Percentiles rank a stretch among this genome's conserved stretches.
These are phyloP conservation scores for Bucco capensis DNA, from an alignment of 2,113 vertebrate species.

Conservation along the genomic window DNA sequence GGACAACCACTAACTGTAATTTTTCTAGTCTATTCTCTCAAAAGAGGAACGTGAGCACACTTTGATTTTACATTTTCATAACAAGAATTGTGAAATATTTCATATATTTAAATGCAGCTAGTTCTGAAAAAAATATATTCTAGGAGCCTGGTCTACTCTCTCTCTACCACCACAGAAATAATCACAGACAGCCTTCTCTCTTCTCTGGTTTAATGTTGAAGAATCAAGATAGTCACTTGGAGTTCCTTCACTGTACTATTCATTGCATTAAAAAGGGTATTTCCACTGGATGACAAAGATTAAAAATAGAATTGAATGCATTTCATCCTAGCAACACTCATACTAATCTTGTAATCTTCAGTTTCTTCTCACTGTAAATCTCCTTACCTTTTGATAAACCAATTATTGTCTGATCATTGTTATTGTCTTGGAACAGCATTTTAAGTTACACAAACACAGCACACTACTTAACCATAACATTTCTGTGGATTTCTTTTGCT, in stretches of 20 bases:
- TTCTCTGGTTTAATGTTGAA: not conserved
- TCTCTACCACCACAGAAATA: not conserved
- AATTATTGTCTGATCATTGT: not conserved
- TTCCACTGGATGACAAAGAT: not conserved
- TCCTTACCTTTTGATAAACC: not conserved
- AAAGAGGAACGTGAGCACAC: constrained; percentile 13
- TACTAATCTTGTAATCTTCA: not conserved
- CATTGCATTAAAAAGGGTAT: not conserved
- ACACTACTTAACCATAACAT: not conserved
- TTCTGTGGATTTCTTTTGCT: not conserved
- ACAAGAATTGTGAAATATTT: constrained; percentile 17
- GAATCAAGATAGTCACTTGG: not conserved
- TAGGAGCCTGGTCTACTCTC: not conserved
- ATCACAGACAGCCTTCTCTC: not conserved
- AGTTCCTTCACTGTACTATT: not conserved
- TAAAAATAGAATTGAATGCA: not conserved
- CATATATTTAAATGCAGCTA: not conserved
- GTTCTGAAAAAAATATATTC: not conserved
- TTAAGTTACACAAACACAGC: not conserved
- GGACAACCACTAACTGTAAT: constrained; percentile 33
- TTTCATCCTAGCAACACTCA: not conserved
- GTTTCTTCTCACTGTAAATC: not conserved
- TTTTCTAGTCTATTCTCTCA: constrained; percentile 40
- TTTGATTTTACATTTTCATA: constrained; percentile 54
- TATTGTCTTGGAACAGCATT: not conserved